Conservation (phyloP, 2,113 vertebrate genomes). For the Miniopterus natalensis region DNA sequence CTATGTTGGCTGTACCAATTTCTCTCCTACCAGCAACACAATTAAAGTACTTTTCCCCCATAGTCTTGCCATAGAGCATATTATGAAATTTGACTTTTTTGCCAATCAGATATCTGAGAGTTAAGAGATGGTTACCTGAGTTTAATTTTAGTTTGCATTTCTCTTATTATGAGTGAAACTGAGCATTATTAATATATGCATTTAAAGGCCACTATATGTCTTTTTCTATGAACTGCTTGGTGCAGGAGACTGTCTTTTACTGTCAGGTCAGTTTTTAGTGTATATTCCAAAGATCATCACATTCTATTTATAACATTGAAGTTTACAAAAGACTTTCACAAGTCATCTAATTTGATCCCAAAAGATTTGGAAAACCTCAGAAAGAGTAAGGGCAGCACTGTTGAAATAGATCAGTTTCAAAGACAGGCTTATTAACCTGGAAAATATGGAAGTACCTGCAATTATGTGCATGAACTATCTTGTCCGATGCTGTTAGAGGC, state of each 20-base stretch:
- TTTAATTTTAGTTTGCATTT: slow-evolving; percentile 50
- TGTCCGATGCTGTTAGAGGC: slow-evolving; percentile 52
- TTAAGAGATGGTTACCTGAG: background rate
- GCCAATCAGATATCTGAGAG: background rate
- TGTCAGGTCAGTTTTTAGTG: slow-evolving; percentile 14
- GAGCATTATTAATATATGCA: background rate
- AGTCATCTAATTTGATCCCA: slow-evolving; percentile 41
- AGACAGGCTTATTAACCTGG: background rate
- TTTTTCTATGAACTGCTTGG: background rate
- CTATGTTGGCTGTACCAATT: background rate
- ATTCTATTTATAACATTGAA: slow-evolving; percentile 18
- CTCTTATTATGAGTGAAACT: slow-evolving; percentile 18
- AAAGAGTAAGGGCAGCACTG: background rate
- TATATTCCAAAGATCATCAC: background rate
- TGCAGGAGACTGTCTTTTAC: background rate
- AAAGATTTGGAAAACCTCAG: slow-evolving; percentile 54
- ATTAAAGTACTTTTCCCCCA: background rate
- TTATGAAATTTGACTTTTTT: background rate
- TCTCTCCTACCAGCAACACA: background rate
- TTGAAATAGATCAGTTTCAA: slow-evolving; percentile 25
- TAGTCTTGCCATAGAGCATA: background rate
- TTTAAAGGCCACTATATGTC: background rate
- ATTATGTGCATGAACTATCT: background rate
- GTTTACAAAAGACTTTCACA: background rate
- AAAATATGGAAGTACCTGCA: background rate